Evolutionary conservation across 2,888 invertebrate genomes (phyloP).

Genomic region (Malthinus flaveolus): DNA sequence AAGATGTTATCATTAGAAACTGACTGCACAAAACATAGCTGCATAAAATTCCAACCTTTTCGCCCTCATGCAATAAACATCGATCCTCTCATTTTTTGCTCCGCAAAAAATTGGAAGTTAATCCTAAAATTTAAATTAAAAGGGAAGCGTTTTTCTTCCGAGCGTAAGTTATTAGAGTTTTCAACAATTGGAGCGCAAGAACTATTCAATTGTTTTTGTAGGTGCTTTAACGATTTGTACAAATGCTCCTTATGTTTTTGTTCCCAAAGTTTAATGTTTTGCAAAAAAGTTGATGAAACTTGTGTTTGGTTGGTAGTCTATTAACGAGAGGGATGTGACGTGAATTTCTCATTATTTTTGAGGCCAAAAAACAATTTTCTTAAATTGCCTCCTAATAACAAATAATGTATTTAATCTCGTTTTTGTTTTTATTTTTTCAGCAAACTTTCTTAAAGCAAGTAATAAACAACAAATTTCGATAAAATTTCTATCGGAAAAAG

Average conservation of each 20-base stretch:
- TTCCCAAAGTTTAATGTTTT: background rate
- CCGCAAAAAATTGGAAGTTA: too few species aligned
- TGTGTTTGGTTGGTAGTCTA: constrained; percentile 8
- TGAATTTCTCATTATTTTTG: constrained; percentile 4
- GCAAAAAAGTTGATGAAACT: constrained; percentile 3
- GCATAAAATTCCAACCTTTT: background rate
- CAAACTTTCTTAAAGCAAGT: too few species aligned
- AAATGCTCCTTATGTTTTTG: constrained; percentile 4
- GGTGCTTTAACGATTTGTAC: constrained; percentile 1
- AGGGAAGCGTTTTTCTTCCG: background rate
- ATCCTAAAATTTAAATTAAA: too few species aligned
- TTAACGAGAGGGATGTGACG: constrained; percentile 1
- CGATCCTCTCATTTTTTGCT: too few species aligned
- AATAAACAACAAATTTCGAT: constrained; percentile 14
- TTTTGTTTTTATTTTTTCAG: too few species aligned
- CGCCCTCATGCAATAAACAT: too few species aligned
- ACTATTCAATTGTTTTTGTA: background rate
- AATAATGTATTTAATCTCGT: too few species aligned
- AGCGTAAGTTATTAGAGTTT: background rate
- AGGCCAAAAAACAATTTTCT: constrained; percentile 1
- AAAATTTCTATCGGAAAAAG: constrained; percentile 20
- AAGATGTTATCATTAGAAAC: constrained; percentile 12
- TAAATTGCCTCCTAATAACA: background rate
- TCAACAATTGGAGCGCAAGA: background rate
- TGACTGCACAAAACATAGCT: background rate